Evolutionary conservation across 2,888 invertebrate genomes (phyloP), one percentile per base, ranked within the genome.

Genomic region (Embidobia sp.): DNA sequence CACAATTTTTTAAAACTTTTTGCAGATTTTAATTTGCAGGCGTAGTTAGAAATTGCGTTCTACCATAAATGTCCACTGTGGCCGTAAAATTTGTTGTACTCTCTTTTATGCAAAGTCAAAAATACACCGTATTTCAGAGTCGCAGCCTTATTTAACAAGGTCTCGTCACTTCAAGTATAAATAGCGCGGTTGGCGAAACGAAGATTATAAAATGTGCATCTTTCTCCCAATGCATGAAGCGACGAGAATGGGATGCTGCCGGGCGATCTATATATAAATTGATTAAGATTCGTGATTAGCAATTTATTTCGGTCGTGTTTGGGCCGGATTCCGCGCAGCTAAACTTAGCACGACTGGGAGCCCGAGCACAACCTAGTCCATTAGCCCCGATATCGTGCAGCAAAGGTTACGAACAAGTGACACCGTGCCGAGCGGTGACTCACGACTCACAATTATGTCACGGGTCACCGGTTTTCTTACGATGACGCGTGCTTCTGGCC

Each of bases 271-370:
- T 64, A 81, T 81, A 82, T 82, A 73, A 78, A 81, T 81, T 84
- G 85, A 87, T 87, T 87, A 86, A 87, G 85, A 87, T 83, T 86
- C 81, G 82, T 84, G 85, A 88, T 88, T 87, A 87, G 85, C 75
- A 80, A 87, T 87, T 88, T 88, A 88, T 88, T 87, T 88, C 80
- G 82, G 86, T 86, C 84, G 82, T 86, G 85, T 86, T 86, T 87
- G 86, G 84, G 83, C 83, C 83, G 84, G 80, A 87, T 87, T 86
- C 83, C 85, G 61, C 74, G 77, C 66, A 42, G 84, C 84, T 86
- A 87, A 86, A 88, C 82, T 88, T 88, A 87, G 87, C 86, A 80
- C 82, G 79, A 79, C 79, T 73, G 80, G 79, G 78, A 79, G 75
- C 79, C 80, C 79, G 80, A 81, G 80, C 83, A 83, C 85, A 88